Base-by-base conservation (phyloP, 2,797 vertebrate species). In the Pterois miles region DNA sequence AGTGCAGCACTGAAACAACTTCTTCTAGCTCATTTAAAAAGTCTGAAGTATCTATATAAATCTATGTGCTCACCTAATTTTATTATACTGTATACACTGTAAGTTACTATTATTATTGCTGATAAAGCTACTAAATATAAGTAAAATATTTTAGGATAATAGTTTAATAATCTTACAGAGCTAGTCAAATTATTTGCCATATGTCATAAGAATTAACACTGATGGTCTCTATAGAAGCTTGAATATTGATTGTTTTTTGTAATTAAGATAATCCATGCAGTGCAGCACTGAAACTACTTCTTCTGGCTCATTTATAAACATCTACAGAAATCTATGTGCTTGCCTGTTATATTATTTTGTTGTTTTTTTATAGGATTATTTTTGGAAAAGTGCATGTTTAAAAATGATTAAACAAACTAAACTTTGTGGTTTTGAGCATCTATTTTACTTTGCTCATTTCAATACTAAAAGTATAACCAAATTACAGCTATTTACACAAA, bases 241-340 rank as follows among this genome's bases (percentile, higher is more conserved):
- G 66, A 69, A 74, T 86, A 87, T 90, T 83, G 83, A 89, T 87
- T 82, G 11, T n/a, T 53, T 82, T 83, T 66, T 80, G 67, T 80
- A 65, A 71, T 23, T 29, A 54, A 38, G 2, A 20, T 36, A 27
- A 43, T n/a, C 31, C 6, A 64, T 29, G 16, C n/a, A 40, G 22
- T 62, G 22, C 36, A 50, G 36, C 2, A 23, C 9, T 54, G 29
- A 50, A 43, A 29, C 2, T 31, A 23, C 12, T 53, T 36, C 1
- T 57, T 29, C 9, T 52, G 48, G 3, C 31, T 36, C 8, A 67
- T 38, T n/a, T 12, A 36, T 20, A 4, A 36, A 53, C 1, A 67
- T 6, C 27, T 8, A 50, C 9, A 43, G 27, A 43, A 46, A 25
- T 34, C 2, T 23, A 33, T 65, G 5, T 34, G 22, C 8, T n/a